Percentiles rank a stretch among this genome's conserved stretches.
phyloP scores from a whole-genome alignment of 2,888 invertebrate species.

The Pelosia muscerda region DNA sequence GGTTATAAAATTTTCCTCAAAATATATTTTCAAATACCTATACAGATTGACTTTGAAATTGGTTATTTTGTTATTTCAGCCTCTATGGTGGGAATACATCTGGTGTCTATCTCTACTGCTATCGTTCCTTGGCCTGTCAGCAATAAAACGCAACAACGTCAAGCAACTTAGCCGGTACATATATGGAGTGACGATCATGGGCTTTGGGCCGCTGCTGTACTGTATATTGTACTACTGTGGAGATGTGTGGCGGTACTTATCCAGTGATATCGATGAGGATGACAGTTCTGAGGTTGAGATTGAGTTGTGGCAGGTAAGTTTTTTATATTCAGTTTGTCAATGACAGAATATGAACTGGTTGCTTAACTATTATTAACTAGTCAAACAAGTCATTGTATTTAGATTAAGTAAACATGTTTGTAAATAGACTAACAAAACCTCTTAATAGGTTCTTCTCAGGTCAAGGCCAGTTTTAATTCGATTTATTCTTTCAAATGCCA shows the following conservation, averaged over 20 bases:
- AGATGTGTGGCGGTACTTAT: slow-evolving; percentile 93
- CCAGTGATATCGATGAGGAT: slow-evolving; percentile 84
- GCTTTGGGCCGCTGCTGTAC: slow-evolving; percentile 93
- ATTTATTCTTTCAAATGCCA: too few species aligned
- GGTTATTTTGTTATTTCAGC: slow-evolving; percentile 89
- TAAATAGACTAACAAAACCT: too few species aligned
- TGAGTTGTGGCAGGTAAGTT: slow-evolving; percentile 93
- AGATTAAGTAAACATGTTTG: too few species aligned
- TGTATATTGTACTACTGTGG: slow-evolving; percentile 93
- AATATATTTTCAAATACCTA: too few species aligned
- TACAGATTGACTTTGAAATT: too few species aligned
- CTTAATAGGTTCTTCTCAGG: too few species aligned
- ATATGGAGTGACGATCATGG: slow-evolving; percentile 89
- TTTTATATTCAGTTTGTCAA: neutral
- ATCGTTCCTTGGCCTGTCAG: slow-evolving; percentile 94
- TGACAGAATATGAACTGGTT: too few species aligned
- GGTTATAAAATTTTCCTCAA: too few species aligned
- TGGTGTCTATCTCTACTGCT: slow-evolving; percentile 95
- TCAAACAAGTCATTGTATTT: too few species aligned
- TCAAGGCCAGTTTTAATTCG: too few species aligned
- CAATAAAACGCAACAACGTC: slow-evolving; percentile 94
- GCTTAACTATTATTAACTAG: too few species aligned
- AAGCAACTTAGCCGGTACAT: slow-evolving; percentile 92
- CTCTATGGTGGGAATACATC: slow-evolving; percentile 97
- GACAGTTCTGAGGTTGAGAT: slow-evolving; percentile 87